Base-by-base conservation (phyloP, 2,113 vertebrate genomes). In the Neopipo cinnamomea region DNA sequence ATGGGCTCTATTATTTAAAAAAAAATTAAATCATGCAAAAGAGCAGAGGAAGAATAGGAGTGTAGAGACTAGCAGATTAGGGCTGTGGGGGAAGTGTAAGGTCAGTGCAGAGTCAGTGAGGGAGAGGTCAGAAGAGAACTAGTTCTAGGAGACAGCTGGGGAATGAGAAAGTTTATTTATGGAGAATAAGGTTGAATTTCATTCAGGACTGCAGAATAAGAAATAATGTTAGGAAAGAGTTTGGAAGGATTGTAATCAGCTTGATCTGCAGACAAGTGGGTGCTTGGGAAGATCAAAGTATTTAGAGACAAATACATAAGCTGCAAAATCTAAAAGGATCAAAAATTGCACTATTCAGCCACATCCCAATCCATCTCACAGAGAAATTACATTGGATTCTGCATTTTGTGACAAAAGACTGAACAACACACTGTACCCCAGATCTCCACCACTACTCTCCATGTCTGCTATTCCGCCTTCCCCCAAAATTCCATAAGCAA, bases 161-260 rank as follows among this genome's bases (percentile, higher is more conserved):
- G 44, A 91, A 95, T n/a, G 52, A 92, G 92, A 91, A 96, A 94
- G 61, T 79, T 96, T 93, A 93, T 87, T 96, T 93, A 91, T 92
- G 92, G 91, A 93, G 73, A 92, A 87, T 81, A 89, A 89, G 80
- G 83, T 9, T 96, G 68, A 96, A 85, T 92, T 96, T 95, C 65
- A 50, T 81, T 92, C 83, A 88, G 62, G 61, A 94, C 25, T 85
- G 56, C 44, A 91, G 93, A 80, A 83, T 72, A 82, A 92, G 66
- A 94, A 85, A 58, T 72, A 83, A 74, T 65, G 39, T 68, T 72
- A 86, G 65, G 49, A 92, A 91, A 84, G 58, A 87, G 66, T 49
- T 91, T 62, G 37, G 63, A 84, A 53, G 47, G 3, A 86, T 79
- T 80, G 35, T 86, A 80, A 87, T 72, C 91, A 79, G 83, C 37